phyloP scores from a whole-genome alignment of 1,140 invertebrate species.

The Aphaenogaster rudis region DNA sequence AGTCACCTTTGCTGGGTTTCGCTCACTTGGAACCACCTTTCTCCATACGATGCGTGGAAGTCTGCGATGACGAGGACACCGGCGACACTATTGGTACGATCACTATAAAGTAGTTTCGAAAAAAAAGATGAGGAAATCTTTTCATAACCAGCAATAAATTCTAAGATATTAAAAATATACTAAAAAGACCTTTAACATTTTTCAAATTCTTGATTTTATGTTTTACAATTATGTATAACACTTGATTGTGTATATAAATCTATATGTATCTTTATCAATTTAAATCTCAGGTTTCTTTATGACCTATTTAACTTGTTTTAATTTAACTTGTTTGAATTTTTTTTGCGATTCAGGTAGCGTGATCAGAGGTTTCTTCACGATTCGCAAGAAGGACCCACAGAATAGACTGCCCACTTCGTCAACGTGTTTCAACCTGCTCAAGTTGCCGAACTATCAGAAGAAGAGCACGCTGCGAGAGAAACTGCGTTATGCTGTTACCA shows the following conservation, averaged over 20 bases:
- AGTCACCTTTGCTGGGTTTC: conserved; percentile 98
- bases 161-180: too few relatives aligned
- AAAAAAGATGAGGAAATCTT: not conserved
- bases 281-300: not conserved
- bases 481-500: conserved; percentile 98
- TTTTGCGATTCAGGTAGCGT: conserved; percentile 91
- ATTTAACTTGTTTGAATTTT: conserved; percentile 18
- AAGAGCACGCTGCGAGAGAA: conserved; percentile 98
- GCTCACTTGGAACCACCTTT: conserved; percentile 99
- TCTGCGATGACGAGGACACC: conserved; percentile 99
- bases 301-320: conserved; percentile 14
- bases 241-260: not conserved
- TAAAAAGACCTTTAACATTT: not conserved
- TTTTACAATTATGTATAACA: not conserved
- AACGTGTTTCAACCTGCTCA: conserved; percentile 99
- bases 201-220: not conserved
- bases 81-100: conserved; percentile 96
- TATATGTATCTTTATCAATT: not conserved
- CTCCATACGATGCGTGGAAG: conserved; percentile 99
- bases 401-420: conserved; percentile 99
- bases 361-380: conserved; percentile 99
- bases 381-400: conserved; percentile 97
- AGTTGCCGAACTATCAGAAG: conserved; percentile 99
- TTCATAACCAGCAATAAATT: conserved; percentile 1
- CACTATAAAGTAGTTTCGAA: not conserved